A percentile compares a stretch with the other conserved stretches of the same genome.
These are phyloP conservation scores for Conistra vaccinii DNA, from an alignment of 2,888 invertebrate genomes.

Conservation along the genomic window DNA sequence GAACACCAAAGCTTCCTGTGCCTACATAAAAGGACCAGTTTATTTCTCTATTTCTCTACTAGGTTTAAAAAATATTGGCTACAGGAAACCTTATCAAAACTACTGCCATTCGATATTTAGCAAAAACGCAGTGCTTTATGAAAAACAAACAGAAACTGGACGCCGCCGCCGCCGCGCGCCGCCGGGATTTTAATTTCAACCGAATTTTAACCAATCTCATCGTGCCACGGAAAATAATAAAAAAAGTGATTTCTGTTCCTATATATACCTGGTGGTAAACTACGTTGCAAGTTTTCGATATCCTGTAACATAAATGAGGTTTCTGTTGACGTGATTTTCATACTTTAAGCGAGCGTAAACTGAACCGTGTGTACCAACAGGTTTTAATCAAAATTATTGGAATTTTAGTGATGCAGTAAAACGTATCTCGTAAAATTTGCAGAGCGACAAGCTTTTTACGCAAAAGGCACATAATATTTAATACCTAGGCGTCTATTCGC, in stretches of 20 bases:
- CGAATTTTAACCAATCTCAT: slow-evolving; percentile 4
- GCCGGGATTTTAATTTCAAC: slow-evolving; percentile 16
- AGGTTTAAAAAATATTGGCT: background rate
- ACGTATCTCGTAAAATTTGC: background rate
- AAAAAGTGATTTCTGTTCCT: background rate
- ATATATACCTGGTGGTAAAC: background rate
- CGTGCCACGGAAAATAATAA: background rate
- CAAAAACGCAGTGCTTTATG: background rate
- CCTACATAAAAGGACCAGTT: background rate
- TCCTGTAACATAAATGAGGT: background rate
- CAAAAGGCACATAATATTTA: background rate
- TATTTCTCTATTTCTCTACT: background rate
- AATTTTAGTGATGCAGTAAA: background rate
- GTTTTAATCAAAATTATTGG: background rate
- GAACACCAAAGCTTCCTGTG: too few relatives aligned
- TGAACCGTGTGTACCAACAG: background rate
- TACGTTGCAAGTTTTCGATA: slow-evolving; percentile 1
- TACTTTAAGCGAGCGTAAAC: background rate
- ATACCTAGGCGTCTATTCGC: too few relatives aligned
- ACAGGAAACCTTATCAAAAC: background rate
- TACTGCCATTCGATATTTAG: background rate
- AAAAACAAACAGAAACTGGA: slow-evolving; percentile 9
- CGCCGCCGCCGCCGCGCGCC: slow-evolving; percentile 1
- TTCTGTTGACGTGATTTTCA: background rate
- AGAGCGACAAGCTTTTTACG: background rate